A percentile compares a stretch with the other conserved stretches of the same genome.
Conservation (phyloP, 1,140 invertebrate genomes). For the Hyles vespertilio region DNA sequence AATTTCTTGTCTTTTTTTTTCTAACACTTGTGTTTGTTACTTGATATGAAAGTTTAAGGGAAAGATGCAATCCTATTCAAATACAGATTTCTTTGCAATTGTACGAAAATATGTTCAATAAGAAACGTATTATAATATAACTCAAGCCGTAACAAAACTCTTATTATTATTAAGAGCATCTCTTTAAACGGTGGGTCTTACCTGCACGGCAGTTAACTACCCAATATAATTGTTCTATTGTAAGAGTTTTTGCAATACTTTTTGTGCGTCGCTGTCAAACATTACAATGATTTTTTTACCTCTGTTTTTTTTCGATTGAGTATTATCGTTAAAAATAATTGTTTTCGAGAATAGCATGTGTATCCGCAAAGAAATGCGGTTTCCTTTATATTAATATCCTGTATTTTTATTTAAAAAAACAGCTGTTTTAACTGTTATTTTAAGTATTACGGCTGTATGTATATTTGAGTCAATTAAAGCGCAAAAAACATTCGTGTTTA, state of each 20-base stretch:
- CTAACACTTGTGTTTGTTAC: too few species aligned
- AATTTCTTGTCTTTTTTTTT: too few species aligned
- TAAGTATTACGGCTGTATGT: too few species aligned
- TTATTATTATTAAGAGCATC: constrained; percentile 10
- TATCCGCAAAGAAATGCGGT: constrained; percentile 2
- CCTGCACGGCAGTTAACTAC: constrained; percentile 15
- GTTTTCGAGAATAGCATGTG: constrained; percentile 18
- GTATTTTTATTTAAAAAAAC: too few species aligned
- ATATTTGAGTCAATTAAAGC: too few species aligned
- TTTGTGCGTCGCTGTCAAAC: constrained; percentile 13
- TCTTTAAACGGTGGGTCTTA: constrained; percentile 17
- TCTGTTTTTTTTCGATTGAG: constrained; percentile 5
- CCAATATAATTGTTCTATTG: constrained; percentile 15
- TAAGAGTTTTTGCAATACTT: constrained; percentile 21
- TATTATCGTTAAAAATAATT: constrained; percentile 17
- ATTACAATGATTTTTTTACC: constrained; percentile 10
- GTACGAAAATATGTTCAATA: neutral
- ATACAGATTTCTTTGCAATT: too few species aligned
- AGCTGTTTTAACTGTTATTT: too few species aligned
- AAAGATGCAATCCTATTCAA: too few species aligned
- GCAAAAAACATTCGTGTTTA: too few species aligned
- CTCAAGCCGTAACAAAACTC: neutral
- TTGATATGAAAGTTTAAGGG: too few species aligned
- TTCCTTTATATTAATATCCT: too few species aligned
- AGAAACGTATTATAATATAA: neutral